These are phyloP conservation scores for Avahi laniger DNA, from an alignment of 2,797 vertebrate genomes.

Conservation along the genomic window DNA sequence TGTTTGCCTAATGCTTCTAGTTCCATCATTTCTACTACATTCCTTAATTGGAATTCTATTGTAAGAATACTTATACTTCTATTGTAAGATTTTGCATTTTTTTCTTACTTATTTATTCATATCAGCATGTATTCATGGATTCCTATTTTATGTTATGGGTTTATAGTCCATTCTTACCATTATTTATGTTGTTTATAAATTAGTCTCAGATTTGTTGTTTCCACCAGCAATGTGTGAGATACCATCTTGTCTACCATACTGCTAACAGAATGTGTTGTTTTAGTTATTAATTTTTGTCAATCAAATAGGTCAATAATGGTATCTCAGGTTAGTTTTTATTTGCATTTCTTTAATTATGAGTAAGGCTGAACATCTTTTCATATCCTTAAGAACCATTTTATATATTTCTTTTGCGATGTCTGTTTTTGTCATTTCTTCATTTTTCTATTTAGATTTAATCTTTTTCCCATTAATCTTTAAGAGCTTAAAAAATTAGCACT, in stretches of 20 bases:
- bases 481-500: background rate
- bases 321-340: background rate
- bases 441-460: background rate
- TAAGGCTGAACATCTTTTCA: background rate
- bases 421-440: background rate
- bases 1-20: background rate
- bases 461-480: background rate
- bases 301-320: background rate
- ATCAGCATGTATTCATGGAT: background rate
- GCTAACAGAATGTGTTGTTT: background rate
- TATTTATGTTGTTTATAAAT: background rate
- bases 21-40: background rate
- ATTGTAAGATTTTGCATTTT: too few relatives aligned
- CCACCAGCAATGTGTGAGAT: background rate
- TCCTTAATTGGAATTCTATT: background rate
- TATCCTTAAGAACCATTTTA: background rate
- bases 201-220: background rate
- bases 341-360: too few relatives aligned
- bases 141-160: background rate
- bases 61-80: background rate
- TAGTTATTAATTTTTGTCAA: background rate
- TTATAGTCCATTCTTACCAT: background rate
- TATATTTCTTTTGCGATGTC: background rate
- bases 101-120: too few relatives aligned
- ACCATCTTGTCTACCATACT: background rate